A percentile compares a stretch with the other conserved stretches of the same genome.
Conservation (phyloP, 1,140 invertebrate genomes). For the Cotesia vestalis region DNA sequence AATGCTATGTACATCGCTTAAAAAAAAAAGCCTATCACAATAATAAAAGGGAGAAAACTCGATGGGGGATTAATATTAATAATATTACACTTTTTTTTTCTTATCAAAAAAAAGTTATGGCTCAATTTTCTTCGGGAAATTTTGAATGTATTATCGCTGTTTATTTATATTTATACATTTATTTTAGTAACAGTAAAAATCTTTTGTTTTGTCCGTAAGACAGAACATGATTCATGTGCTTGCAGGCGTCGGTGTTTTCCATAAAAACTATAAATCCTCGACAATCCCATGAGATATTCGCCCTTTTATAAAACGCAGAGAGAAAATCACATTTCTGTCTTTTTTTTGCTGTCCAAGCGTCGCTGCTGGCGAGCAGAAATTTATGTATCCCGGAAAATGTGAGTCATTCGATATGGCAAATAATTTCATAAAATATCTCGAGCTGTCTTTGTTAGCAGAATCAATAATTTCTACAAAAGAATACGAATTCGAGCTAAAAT, state of each 20-base stretch:
- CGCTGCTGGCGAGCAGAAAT: conserved; percentile 9
- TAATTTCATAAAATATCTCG: conserved; percentile 5
- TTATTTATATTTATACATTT: conserved; percentile 2
- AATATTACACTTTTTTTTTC: too few species aligned
- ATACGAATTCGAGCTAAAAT: too few species aligned
- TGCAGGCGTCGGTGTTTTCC: conserved; percentile 34
- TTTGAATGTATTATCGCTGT: background rate
- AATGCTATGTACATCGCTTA: conserved; percentile 34
- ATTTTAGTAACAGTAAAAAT: background rate
- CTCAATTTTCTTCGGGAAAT: too few species aligned
- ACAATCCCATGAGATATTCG: conserved; percentile 37
- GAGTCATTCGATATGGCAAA: conserved; percentile 17
- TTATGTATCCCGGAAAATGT: conserved; percentile 24
- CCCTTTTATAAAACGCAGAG: conserved; percentile 31
- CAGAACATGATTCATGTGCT: conserved; percentile 38
- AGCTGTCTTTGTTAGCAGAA: background rate
- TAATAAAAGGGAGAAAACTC: too few species aligned
- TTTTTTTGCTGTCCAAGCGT: conserved; percentile 22
- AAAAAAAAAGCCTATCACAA: too few species aligned
- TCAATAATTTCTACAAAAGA: background rate
- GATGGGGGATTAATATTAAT: too few species aligned
- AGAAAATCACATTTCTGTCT: conserved; percentile 18
- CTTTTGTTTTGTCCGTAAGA: conserved; percentile 16
- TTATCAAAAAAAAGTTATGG: too few species aligned
- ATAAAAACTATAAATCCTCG: conserved; percentile 41